Evolutionary conservation across 2,888 invertebrate species (phyloP).

Genomic region (Scotopteryx bipunctaria): DNA sequence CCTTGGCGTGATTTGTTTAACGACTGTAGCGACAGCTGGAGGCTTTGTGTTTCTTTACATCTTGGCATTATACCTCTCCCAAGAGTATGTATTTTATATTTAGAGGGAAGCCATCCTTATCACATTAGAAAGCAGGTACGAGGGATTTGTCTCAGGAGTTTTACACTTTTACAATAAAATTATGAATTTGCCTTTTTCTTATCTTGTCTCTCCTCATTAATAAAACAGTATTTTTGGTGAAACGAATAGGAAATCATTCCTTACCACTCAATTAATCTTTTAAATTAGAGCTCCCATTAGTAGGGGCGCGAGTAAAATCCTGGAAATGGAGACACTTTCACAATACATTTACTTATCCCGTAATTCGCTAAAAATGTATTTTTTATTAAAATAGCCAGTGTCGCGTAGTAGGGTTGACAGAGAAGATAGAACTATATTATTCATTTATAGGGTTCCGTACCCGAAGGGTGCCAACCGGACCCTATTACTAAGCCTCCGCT

Average conservation of each 20-base stretch:
- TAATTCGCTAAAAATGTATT: conserved; percentile 40
- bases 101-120: too few species aligned
- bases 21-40: conserved; percentile 45
- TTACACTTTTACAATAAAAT: too few species aligned
- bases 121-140: too few species aligned
- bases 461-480: too few species aligned
- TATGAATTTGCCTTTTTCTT: too few species aligned
- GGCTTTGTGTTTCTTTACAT: conserved; percentile 31
- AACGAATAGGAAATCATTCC: too few species aligned
- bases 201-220: neutral
- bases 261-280: conserved; percentile 18
- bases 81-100: neutral
- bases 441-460: too few species aligned
- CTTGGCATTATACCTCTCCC: neutral
- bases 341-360: conserved; percentile 5
- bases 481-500: too few species aligned
- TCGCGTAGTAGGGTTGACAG: neutral
- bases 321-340: conserved; percentile 1
- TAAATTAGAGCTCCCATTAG: neutral
- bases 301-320: conserved; percentile 1
- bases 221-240: neutral
- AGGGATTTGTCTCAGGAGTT: too few species aligned
- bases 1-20: conserved; percentile 56
- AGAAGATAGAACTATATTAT: neutral
- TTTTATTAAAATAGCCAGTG: conserved; percentile 35